Evolutionary conservation across 2,797 vertebrate species (phyloP).

Genomic region (Rhadinocentrus ornatus): DNA sequence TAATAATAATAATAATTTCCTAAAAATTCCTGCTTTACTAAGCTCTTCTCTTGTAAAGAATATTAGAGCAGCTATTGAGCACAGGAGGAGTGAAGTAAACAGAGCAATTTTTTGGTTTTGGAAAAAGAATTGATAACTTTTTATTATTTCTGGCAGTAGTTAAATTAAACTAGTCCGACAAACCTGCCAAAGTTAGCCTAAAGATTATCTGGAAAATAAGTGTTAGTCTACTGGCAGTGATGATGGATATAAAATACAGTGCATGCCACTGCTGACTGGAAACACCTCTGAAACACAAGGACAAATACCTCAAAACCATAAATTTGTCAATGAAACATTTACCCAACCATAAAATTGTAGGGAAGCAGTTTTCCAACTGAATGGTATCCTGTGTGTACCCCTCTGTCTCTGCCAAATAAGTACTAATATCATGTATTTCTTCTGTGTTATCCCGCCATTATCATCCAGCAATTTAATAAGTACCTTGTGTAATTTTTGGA

Average conservation of each 20-base stretch:
- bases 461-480: not conserved
- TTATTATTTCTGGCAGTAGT: too few relatives aligned
- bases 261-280: not conserved
- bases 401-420: not conserved
- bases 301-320: too few relatives aligned
- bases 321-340: not conserved
- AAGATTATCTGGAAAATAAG: too few relatives aligned
- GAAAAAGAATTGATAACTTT: not conserved
- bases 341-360: not conserved
- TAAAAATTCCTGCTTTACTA: too few relatives aligned
- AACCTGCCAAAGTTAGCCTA: too few relatives aligned
- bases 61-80: too few relatives aligned
- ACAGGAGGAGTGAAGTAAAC: not conserved
- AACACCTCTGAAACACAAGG: not conserved
- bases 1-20: too few relatives aligned
- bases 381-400: not conserved
- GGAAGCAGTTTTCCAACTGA: not conserved
- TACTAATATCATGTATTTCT: not conserved
- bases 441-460: not conserved
- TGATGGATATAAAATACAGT: too few relatives aligned
- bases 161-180: too few relatives aligned
- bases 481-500: slow-evolving; percentile 1
- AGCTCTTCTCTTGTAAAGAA: too few relatives aligned
- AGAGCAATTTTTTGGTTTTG: not conserved
- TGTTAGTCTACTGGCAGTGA: too few relatives aligned